phyloP scores from a whole-genome alignment of 1,140 invertebrate genomes.

The Apocrypta bakeri region DNA sequence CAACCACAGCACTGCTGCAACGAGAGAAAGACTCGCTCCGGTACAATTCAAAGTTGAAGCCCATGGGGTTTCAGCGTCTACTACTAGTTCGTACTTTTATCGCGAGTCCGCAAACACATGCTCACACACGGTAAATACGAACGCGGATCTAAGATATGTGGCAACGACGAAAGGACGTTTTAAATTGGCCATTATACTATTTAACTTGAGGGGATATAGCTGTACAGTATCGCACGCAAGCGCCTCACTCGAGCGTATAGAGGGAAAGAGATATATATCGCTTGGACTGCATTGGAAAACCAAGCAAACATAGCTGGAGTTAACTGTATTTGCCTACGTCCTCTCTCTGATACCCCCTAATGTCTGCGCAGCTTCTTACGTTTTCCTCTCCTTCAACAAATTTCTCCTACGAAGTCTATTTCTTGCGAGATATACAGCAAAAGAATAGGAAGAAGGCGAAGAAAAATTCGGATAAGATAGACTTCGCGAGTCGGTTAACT shows the following conservation, averaged over 20 bases:
- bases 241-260: slow-evolving; percentile 21
- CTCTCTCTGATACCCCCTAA: slow-evolving; percentile 8
- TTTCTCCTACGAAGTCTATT: not conserved
- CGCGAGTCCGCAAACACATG: slow-evolving; percentile 39
- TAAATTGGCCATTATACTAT: slow-evolving; percentile 75
- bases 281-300: slow-evolving; percentile 54
- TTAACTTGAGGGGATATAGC: slow-evolving; percentile 70
- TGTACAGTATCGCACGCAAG: slow-evolving; percentile 46
- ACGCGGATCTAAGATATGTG: slow-evolving; percentile 42
- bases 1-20: not conserved
- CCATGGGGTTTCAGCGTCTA: slow-evolving; percentile 36
- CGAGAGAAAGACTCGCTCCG: not conserved
- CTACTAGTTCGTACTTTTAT: slow-evolving; percentile 37
- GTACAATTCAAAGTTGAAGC: slow-evolving; percentile 49
- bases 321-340: slow-evolving; percentile 69
- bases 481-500: slow-evolving; percentile 3
- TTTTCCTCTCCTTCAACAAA: not conserved
- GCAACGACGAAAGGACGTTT: slow-evolving; percentile 63
- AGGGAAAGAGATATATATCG: not conserved
- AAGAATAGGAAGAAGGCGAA: not conserved
- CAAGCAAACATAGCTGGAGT: slow-evolving; percentile 63
- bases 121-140: slow-evolving; percentile 7
- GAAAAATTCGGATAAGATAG: not conserved
- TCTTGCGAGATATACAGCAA: not conserved
- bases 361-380: not conserved